Evolutionary conservation across 2,113 vertebrate genomes (phyloP).

Genomic region (Coracopsis vasa): DNA sequence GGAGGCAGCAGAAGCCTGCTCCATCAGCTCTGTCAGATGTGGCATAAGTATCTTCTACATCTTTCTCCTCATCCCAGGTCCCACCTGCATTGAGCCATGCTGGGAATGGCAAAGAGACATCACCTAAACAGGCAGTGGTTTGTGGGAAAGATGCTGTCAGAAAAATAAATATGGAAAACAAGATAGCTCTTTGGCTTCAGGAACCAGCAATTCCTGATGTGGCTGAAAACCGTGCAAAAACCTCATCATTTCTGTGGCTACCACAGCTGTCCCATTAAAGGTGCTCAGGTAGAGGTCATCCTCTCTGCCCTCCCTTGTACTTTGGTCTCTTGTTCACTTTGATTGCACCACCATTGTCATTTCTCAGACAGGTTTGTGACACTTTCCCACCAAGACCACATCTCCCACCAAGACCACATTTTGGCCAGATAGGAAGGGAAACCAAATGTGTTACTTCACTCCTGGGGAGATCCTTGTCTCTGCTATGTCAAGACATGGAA

Average conservation of each 20-base stretch:
- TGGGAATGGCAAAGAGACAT: background rate
- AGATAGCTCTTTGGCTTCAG: background rate
- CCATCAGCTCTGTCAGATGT: background rate
- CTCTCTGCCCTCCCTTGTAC: background rate
- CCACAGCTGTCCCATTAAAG: background rate
- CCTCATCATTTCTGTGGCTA: background rate
- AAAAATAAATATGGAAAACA: background rate
- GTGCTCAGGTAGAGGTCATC: fast-evolving
- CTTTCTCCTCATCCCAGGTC: background rate
- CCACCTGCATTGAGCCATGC: background rate
- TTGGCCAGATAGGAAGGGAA: background rate
- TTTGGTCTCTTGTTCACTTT: fast-evolving
- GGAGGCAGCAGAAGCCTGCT: background rate
- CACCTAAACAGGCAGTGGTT: background rate
- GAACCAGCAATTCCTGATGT: background rate
- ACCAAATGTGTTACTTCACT: background rate
- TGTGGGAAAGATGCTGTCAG: background rate
- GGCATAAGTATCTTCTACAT: background rate
- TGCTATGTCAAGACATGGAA: no score
- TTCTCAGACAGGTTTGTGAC: background rate
- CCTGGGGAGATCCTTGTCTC: background rate
- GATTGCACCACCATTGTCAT: fast-evolving
- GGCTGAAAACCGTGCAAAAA: background rate
- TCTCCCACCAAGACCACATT: background rate
- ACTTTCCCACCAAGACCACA: background rate